These are phyloP conservation scores for Telmatochromis brachygnathus DNA, from an alignment of 2,113 vertebrate species.

Conservation along the genomic window DNA sequence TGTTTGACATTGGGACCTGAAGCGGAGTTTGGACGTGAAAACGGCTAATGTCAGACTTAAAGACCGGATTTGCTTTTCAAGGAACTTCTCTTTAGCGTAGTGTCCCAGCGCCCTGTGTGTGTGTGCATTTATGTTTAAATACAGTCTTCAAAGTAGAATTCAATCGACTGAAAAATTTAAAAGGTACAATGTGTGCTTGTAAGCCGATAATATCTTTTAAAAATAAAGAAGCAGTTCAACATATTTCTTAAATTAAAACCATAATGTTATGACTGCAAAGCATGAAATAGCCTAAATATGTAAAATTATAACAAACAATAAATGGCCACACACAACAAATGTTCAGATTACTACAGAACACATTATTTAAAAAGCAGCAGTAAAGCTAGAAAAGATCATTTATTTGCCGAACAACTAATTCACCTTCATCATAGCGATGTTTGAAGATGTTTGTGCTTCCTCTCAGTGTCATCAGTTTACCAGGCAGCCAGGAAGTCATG, in stretches of 20 bases:
- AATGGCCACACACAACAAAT: background rate
- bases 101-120: background rate
- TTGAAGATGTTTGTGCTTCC: fast-evolving
- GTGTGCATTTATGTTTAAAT: background rate
- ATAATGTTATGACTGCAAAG: fast-evolving
- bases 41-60: fast-evolving
- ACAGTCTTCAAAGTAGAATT: background rate
- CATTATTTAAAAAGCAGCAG: background rate
- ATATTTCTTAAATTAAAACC: background rate
- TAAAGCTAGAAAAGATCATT: fast-evolving
- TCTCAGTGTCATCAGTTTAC: background rate
- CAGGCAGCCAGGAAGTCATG: background rate
- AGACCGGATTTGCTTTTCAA: fast-evolving
- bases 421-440: background rate
- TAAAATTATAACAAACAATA: fast-evolving
- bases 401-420: fast-evolving
- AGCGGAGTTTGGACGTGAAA: fast-evolving
- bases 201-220: background rate
- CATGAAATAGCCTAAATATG: fast-evolving
- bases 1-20: background rate
- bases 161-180: fast-evolving
- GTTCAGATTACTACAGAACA: background rate
- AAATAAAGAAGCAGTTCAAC: background rate
- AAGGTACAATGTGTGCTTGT: background rate
- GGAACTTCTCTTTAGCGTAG: fast-evolving